phyloP scores from a whole-genome alignment of 2,888 invertebrate species.

The Deilephila elpenor region DNA sequence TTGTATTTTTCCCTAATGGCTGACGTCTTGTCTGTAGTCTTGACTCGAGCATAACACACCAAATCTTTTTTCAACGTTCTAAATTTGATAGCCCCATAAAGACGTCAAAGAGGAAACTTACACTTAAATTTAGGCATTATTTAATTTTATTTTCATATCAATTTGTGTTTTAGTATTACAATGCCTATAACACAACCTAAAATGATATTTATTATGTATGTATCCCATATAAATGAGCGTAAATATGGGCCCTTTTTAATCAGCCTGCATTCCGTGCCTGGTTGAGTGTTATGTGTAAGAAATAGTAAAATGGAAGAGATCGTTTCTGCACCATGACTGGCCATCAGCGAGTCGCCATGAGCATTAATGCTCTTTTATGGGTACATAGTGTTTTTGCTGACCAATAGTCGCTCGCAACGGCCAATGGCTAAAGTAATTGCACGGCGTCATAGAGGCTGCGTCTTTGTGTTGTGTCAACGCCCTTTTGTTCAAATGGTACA shows the following conservation, averaged over 20 bases:
- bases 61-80: too few species aligned
- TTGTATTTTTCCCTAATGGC: too few species aligned
- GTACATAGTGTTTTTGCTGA: constrained; percentile 21
- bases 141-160: too few species aligned
- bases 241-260: not conserved
- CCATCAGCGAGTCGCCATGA: constrained; percentile 34
- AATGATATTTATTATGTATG: too few species aligned
- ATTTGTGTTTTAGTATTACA: too few species aligned
- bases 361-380: constrained; percentile 29
- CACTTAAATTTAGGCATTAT: too few species aligned
- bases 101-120: too few species aligned
- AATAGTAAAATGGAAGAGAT: constrained; percentile 62
- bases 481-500: not conserved
- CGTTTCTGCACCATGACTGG: constrained; percentile 46
- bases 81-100: too few species aligned
- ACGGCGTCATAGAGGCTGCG: not conserved
- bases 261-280: constrained; percentile 12
- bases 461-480: constrained; percentile 17
- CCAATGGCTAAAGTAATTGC: constrained; percentile 4
- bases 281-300: constrained; percentile 35
- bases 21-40: too few species aligned
- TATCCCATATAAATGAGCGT: not conserved
- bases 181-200: too few species aligned
- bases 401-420: constrained; percentile 18
- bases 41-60: too few species aligned